phyloP scores from a whole-genome alignment of 2,888 invertebrate species.

The Sinopyrophorus schimmeli region DNA sequence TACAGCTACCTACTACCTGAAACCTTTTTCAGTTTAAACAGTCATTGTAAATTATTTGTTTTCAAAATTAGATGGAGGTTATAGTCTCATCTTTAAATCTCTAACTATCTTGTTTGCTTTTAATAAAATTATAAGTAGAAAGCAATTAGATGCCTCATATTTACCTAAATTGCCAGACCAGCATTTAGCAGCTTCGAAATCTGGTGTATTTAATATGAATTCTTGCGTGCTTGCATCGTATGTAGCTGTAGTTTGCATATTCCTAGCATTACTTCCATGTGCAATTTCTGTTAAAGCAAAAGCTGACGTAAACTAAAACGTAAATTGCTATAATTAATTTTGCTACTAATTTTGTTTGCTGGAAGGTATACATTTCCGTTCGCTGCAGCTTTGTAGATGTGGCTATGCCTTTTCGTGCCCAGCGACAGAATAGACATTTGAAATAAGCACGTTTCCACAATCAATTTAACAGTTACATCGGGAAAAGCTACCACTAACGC shows the following conservation, averaged over 20 bases:
- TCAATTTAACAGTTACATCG: conserved; percentile 77
- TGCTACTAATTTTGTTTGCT: no score
- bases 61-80: no score
- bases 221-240: conserved; percentile 77
- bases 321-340: no score
- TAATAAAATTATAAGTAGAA: no score
- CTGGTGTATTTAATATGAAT: conserved; percentile 89
- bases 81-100: no score
- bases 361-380: conserved; percentile 71
- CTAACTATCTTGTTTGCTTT: no score
- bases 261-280: conserved; percentile 93
- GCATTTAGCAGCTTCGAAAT: conserved; percentile 94
- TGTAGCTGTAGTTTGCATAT: conserved; percentile 86
- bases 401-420: conserved; percentile 74
- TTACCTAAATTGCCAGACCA: conserved; percentile 94
- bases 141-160: no score
- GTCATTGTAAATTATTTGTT: no score
- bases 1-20: no score
- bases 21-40: no score
- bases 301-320: conserved; percentile 70
- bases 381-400: conserved; percentile 70
- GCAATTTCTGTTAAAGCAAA: conserved; percentile 91
- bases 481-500: conserved; percentile 72
- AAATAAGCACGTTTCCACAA: conserved; percentile 73
- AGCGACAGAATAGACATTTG: conserved; percentile 74